phyloP scores from a whole-genome alignment of 2,797 vertebrate genomes.

The Arctocebus calabarensis region DNA sequence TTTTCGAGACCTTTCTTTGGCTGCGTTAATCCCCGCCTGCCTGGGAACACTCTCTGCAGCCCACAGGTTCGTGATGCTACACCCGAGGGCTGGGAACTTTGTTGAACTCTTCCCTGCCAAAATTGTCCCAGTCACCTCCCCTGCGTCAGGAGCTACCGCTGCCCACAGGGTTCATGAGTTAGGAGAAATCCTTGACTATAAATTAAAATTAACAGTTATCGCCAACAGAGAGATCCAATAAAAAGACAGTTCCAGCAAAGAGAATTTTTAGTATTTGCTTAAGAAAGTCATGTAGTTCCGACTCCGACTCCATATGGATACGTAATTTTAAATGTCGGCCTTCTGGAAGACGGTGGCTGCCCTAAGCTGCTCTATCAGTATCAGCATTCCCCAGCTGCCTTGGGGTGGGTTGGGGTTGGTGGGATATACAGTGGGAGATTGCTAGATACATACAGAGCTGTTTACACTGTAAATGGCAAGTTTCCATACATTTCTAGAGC shows the following conservation, averaged over 20 bases:
- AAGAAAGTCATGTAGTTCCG: neutral
- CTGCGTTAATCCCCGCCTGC: no score
- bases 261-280: neutral
- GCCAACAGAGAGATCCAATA: neutral
- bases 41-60: neutral
- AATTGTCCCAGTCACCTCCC: neutral
- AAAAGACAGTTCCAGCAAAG: neutral
- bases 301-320: neutral
- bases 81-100: neutral
- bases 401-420: neutral
- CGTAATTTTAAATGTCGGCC: neutral
- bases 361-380: no score
- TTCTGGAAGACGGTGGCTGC: neutral
- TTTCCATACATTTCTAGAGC: neutral
- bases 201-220: neutral
- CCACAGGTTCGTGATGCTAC: neutral
- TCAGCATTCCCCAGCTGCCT: neutral
- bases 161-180: neutral
- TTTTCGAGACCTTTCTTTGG: neutral
- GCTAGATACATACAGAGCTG: neutral
- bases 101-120: neutral
- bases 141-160: neutral
- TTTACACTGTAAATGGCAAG: neutral
- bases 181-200: neutral
- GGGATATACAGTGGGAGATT: neutral